Evolutionary conservation across 2,113 vertebrate species (phyloP), one percentile per base, ranked within the genome.

Genomic region (Hylia prasina): DNA sequence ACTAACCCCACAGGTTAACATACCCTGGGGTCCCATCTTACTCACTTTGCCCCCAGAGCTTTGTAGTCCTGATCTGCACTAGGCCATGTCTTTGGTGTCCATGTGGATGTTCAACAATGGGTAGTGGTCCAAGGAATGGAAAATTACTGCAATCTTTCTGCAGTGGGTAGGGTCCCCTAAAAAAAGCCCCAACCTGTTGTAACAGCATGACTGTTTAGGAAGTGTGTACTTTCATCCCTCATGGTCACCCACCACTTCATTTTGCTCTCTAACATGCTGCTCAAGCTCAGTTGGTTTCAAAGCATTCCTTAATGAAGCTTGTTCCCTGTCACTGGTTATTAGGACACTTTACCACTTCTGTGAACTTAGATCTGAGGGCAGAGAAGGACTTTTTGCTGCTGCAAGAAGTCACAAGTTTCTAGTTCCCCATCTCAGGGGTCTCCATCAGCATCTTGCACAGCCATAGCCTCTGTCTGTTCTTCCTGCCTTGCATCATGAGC

Each of bases 201-300:
- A 69, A 47, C 15, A 80, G 27, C 35, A 7, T 69, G 47, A 23
- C 3, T 4, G 25, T 66, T 91, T 66, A 63, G 22, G 45, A 57
- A 40, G 24, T 54, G 17, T 44, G 33, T 88, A 53, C 54, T 37
- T 72, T 92, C 66, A n/a, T 72, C 63, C 24, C 23, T 92, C n/a
- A 15, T 5, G 2, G n/a, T 94, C 56, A 81, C 35, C 27, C 31
- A 54, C 64, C 47, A 39, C 68, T 87, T 80, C 56, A 85, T 93
- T 68, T 77, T 82, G 87, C 73, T 85, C 15, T 93, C 61, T 64
- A 22, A 33, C 56, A 23, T 5, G 23, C 21, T n/a, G 17, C 87
- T 94, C 48, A 78, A 63, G 57, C 44, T 73, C 47, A 50, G 15
- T 17, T 94, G 78, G 16, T 73, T 95, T 96, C 61, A 66, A 89